Base-by-base conservation (phyloP, 2,888 invertebrate genomes). In the Acronicta psi region DNA sequence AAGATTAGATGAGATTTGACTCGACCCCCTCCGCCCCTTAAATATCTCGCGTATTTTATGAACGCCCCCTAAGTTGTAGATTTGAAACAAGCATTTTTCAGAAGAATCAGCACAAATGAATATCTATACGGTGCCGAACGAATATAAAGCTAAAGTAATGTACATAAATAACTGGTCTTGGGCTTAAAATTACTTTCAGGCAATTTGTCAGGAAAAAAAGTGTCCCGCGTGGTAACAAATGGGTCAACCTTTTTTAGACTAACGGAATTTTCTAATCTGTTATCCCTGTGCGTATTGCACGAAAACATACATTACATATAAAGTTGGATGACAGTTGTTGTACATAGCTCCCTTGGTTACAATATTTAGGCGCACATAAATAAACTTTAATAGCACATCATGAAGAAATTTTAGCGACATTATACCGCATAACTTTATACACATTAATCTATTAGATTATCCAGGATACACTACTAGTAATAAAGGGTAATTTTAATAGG, bases 121-220 rank as follows among this genome's bases (percentile, higher is more conserved):
- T 68, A 65, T 65, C 68, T 61, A 66, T 59, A 65, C 54, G 63
- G 31, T 64, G 49, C 77, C 66, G 70, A 78, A 76, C 70, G 77
- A 76, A 82, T 75, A 82, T 84, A 85, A 85, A 84, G 79, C 81
- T 82, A 80, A 81, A 83, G 84, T 84, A 86, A 88, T 87, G 85
- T 84, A 84, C 88, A 91, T 90, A 91, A 91, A 91, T 91, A 91
- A 88, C 88, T 82, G 85, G 83, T 85, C 86, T 88, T 87, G 83
- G 85, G 87, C 86, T 88, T 88, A 90, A 91, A 92, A 91, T 92
- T 91, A 91, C 90, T 90, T 90, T 88, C 91, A 87, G 87, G 83
- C 91, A 90, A 92, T 92, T 92, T 91, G 92, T 91, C 89, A 86
- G 86, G 87, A 84, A 86, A 88, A 69, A 90, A 91, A 91, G 86